These are phyloP conservation scores for Monochamus saltuarius DNA, from an alignment of 1,140 invertebrate genomes.

Conservation along the genomic window DNA sequence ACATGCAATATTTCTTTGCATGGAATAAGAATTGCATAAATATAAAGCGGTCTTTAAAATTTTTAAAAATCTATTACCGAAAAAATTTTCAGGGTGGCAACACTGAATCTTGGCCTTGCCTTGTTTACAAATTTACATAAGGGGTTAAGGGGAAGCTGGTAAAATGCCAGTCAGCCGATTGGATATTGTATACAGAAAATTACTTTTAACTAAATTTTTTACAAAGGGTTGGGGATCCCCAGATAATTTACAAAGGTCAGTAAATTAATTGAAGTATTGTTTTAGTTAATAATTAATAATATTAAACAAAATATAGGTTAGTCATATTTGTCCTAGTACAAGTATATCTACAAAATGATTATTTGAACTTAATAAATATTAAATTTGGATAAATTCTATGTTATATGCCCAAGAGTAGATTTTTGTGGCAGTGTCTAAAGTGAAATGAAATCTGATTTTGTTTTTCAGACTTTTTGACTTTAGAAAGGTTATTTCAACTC, in stretches of 20 bases:
- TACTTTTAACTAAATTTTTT: slow-evolving; percentile 92
- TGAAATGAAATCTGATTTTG: neutral
- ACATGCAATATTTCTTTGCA: too few species aligned
- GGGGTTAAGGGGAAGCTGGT: too few species aligned
- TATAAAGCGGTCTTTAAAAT: too few species aligned
- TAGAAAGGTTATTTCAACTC: slow-evolving; percentile 80
- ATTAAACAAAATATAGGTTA: neutral
- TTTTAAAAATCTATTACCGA: too few species aligned
- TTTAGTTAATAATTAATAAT: neutral
- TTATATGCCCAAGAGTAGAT: too few species aligned
- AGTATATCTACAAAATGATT: slow-evolving; percentile 11
- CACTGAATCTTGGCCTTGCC: too few species aligned
- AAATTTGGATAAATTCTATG: too few species aligned
- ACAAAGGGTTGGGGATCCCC: slow-evolving; percentile 96
- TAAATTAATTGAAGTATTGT: slow-evolving; percentile 6
- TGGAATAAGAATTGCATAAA: too few species aligned
- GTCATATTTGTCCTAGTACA: neutral
- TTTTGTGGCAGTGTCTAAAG: too few species aligned
- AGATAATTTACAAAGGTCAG: slow-evolving; percentile 84
- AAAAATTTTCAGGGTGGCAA: too few species aligned
- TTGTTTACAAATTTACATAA: too few species aligned
- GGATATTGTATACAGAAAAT: slow-evolving; percentile 86
- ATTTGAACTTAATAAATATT: too few species aligned
- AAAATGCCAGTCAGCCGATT: slow-evolving; percentile 74
- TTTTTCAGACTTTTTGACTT: slow-evolving; percentile 83